phyloP scores from a whole-genome alignment of 2,797 vertebrate species.

The Phrynocephalus vlangalii region DNA sequence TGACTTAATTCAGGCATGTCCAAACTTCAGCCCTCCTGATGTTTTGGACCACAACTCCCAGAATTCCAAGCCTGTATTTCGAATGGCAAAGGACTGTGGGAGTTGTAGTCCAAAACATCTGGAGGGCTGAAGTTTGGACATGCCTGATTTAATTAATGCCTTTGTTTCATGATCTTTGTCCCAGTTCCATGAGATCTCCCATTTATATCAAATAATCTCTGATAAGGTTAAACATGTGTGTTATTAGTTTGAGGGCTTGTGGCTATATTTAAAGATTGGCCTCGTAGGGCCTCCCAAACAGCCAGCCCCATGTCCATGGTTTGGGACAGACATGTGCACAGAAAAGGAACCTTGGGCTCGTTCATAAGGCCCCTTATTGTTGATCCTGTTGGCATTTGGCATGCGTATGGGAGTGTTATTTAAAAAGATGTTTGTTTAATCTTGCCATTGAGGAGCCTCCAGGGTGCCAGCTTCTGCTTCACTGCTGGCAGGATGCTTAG shows the following conservation, averaged over 20 bases:
- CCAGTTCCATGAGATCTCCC: background rate
- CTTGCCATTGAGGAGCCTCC: slow-evolving; percentile 68
- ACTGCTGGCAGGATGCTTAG: slow-evolving; percentile 75
- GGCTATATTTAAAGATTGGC: slow-evolving; percentile 5
- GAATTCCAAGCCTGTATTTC: no score
- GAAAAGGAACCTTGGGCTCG: slow-evolving; percentile 27
- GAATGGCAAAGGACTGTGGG: no score
- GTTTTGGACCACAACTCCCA: no score
- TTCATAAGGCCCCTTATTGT: background rate
- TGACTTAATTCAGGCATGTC: background rate
- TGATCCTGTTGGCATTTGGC: slow-evolving; percentile 49
- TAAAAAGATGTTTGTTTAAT: slow-evolving; percentile 75
- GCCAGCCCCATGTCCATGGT: no score
- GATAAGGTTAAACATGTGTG: slow-evolving; percentile 17
- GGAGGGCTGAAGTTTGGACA: no score
- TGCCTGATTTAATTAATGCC: no score
- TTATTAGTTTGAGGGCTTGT: slow-evolving; percentile 35
- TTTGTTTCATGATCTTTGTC: background rate
- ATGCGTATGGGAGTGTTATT: slow-evolving; percentile 62
- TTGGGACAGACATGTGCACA: background rate
- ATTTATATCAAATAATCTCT: background rate
- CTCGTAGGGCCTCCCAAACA: background rate
- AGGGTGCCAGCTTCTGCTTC: slow-evolving; percentile 70
- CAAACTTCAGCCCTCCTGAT: no score
- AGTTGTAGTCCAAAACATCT: no score